Conservation (phyloP, 2,888 invertebrate species). For the Zygothrica quintamaculata region DNA sequence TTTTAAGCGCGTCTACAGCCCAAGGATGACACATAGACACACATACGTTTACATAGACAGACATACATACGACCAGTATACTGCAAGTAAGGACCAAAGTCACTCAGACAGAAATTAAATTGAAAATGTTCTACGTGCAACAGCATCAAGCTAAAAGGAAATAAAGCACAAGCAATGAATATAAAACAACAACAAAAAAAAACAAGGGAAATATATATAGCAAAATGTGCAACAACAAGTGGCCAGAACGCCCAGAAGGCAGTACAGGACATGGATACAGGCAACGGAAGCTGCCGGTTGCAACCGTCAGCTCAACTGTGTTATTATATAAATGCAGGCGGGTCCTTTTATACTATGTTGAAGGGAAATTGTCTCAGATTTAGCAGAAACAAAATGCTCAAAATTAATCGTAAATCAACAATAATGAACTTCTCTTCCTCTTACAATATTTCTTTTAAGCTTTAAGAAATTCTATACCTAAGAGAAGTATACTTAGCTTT, state of each 20-base stretch:
- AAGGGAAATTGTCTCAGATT: conserved; percentile 71
- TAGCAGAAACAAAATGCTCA: conserved; percentile 42
- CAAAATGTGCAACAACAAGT: conserved; percentile 67
- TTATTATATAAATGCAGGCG: conserved; percentile 72
- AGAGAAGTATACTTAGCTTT: too few relatives aligned
- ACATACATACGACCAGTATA: conserved; percentile 6
- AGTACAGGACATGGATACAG: conserved; percentile 23
- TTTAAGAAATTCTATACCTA: too few relatives aligned
- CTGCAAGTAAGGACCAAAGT: conserved; percentile 24
- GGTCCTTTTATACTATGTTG: conserved; percentile 57
- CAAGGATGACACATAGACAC: conserved; percentile 26
- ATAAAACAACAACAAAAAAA: conserved; percentile 46
- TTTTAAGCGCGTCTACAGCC: conserved; percentile 46
- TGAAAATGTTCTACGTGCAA: conserved; percentile 72
- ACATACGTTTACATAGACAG: conserved; percentile 26
- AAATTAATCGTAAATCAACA: conserved; percentile 5
- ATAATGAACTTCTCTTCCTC: conserved; percentile 9
- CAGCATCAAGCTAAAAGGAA: conserved; percentile 59
- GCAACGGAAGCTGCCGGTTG: conserved; percentile 50
- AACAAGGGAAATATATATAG: too few relatives aligned
- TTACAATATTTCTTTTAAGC: background rate
- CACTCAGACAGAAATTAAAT: conserved; percentile 75
- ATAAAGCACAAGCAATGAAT: conserved; percentile 58
- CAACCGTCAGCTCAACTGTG: conserved; percentile 61
- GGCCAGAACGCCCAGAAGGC: conserved; percentile 46